These are phyloP conservation scores for Notechis scutatus DNA, from an alignment of 2,113 vertebrate species.

Conservation along the genomic window DNA sequence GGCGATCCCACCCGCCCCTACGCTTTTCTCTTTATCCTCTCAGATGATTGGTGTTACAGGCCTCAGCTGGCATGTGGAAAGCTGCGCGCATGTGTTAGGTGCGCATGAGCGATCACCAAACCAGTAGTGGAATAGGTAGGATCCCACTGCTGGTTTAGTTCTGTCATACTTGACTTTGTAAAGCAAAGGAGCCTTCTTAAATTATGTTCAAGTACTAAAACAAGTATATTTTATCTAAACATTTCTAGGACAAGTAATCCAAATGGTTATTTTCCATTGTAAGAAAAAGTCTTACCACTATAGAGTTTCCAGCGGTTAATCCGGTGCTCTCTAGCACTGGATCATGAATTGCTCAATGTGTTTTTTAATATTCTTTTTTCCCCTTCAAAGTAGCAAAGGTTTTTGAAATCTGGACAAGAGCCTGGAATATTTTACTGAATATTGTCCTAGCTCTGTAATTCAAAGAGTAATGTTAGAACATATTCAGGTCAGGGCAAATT, in stretches of 20 bases:
- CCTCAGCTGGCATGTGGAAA: no score
- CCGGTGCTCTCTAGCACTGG: background rate
- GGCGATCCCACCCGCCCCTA: no score
- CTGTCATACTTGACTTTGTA: background rate
- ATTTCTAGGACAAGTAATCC: conserved; percentile 16
- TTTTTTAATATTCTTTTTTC: background rate
- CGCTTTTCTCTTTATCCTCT: no score
- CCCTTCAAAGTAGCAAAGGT: background rate
- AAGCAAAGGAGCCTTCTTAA: conserved; percentile 18
- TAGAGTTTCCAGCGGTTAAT: background rate
- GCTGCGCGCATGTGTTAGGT: no score
- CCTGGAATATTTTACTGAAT: conserved; percentile 29
- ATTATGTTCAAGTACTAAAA: conserved; percentile 10
- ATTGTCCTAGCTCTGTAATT: conserved; percentile 16
- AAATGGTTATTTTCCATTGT: conserved; percentile 12
- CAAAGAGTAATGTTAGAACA: conserved; percentile 2
- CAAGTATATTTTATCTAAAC: conserved; percentile 10
- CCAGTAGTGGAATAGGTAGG: no score
- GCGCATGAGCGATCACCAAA: no score
- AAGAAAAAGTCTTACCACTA: background rate
- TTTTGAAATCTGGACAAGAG: conserved; percentile 23
- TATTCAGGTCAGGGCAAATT: background rate
- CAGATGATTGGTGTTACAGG: no score
- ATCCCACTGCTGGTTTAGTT: background rate
- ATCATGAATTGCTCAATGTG: background rate